Evolutionary conservation across 2,113 vertebrate species (phyloP), one percentile per base, ranked within the genome.

Genomic region (Muntiacus muntjak): DNA sequence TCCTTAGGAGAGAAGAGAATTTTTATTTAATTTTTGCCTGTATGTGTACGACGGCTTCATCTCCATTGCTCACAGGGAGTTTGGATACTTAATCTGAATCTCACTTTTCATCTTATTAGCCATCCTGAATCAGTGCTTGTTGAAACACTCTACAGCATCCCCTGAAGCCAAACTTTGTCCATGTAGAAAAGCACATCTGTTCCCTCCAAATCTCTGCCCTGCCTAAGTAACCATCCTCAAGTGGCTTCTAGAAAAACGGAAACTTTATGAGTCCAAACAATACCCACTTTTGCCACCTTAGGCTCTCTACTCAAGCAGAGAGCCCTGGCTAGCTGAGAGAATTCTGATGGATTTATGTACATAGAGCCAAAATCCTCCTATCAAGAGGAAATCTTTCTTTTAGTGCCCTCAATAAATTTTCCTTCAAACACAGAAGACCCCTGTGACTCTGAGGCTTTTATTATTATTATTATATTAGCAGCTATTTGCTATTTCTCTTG

Each of bases 21-120:
- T 92, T 74, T 43, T 1, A 78, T 74, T 85, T 86, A 87, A 90
- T 23, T 54, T 60, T 93, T 36, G 40, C 93, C 55, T 23, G 3
- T n/a, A 8, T 43, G 43, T n/a, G 21, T 64, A 3, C 9, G 3
- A 33, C 0, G 3, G 78, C n/a, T 52, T 95, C 0, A 0, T 21
- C 85, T 60, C 79, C 50, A 30, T 89, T 2, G 1, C 45, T 79
- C 62, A 33, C 26, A 52, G 47, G 23, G 21, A 95, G 45, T 97
- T 71, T 71, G 52, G 50, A 15, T 40, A 45, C 16, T 74, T 78
- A 67, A n/a, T 57, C 7, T 58, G 30, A 86, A 16, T 94, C 40
- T 94, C 50, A 71, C 40, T 90, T 67, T 97, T 97, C 36, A 54
- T 4, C 15, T 81, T 87, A 28, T 26, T 58, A 71, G 45, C 40